These are phyloP conservation scores for Ormyrus thymus DNA, from an alignment of 2,888 invertebrate genomes.

Conservation along the genomic window DNA sequence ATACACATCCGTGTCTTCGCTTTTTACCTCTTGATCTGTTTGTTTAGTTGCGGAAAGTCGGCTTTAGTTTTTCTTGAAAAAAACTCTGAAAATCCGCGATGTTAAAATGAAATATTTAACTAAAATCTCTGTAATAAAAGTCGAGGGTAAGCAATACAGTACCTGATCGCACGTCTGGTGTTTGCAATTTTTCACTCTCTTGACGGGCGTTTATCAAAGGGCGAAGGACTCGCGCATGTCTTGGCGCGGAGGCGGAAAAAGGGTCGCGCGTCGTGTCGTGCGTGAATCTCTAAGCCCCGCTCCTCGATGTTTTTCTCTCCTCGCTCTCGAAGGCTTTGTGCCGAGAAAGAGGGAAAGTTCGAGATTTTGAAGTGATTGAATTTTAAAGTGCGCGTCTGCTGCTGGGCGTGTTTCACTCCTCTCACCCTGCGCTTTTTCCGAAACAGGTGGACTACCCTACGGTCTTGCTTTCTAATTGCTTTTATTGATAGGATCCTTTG, in stretches of 20 bases:
- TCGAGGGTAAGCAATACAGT: too few relatives aligned
- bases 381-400: conserved; percentile 42
- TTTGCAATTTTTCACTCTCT: conserved; percentile 12
- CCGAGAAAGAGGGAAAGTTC: conserved; percentile 23
- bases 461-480: too few relatives aligned
- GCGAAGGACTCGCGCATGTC: neutral
- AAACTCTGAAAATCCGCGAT: too few relatives aligned
- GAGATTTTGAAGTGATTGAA: conserved; percentile 44
- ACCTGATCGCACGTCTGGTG: neutral
- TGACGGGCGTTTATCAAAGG: conserved; percentile 28
- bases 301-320: conserved; percentile 11
- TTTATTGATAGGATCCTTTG: too few relatives aligned
- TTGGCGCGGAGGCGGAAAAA: conserved; percentile 21
- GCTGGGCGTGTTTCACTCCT: neutral
- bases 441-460: too few relatives aligned
- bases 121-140: too few relatives aligned
- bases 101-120: too few relatives aligned
- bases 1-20: neutral
- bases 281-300: conserved; percentile 30
- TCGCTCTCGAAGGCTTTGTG: conserved; percentile 23
- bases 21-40: conserved; percentile 16
- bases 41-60: neutral
- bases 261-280: conserved; percentile 24
- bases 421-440: neutral
- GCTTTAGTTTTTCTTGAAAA: too few relatives aligned